phyloP scores from a whole-genome alignment of 1,140 invertebrate genomes.

The Ceratina australensis region DNA sequence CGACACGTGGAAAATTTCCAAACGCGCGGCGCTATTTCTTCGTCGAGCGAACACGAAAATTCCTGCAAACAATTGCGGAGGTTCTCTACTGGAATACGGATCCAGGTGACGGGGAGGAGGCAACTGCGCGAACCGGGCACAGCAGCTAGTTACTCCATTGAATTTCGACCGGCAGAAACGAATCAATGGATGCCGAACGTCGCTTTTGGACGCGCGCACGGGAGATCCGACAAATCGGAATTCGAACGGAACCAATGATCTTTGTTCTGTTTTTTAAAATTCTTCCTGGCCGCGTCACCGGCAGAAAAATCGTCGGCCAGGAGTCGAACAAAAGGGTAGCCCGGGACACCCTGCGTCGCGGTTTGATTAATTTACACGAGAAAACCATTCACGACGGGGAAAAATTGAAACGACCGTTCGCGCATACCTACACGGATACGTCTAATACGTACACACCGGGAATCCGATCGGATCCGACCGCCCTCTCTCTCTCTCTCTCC shows the following conservation, averaged over 20 bases:
- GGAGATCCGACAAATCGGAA: constrained; percentile 2
- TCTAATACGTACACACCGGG: background rate
- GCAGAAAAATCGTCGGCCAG: constrained; percentile 10
- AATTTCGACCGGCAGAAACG: constrained; percentile 9
- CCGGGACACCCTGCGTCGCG: background rate
- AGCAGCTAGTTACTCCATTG: background rate
- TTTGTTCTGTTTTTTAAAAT: constrained; percentile 27
- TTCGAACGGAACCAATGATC: constrained; percentile 13
- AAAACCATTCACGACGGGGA: constrained; percentile 7
- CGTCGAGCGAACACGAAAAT: background rate
- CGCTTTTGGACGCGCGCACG: background rate
- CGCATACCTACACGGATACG: too few species aligned
- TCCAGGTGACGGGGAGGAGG: background rate
- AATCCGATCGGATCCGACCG: constrained; percentile 49
- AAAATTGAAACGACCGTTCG: too few species aligned
- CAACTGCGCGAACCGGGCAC: background rate
- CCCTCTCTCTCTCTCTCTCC: too few species aligned
- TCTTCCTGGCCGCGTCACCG: background rate
- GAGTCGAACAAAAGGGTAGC: background rate
- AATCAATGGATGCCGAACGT: constrained; percentile 15
- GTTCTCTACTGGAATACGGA: background rate
- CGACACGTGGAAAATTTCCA: background rate
- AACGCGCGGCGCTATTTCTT: background rate
- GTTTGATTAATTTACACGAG: constrained; percentile 49
- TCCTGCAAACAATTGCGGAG: constrained; percentile 20